Conservation (phyloP, 2,888 invertebrate genomes). For the Congeria kusceri region DNA sequence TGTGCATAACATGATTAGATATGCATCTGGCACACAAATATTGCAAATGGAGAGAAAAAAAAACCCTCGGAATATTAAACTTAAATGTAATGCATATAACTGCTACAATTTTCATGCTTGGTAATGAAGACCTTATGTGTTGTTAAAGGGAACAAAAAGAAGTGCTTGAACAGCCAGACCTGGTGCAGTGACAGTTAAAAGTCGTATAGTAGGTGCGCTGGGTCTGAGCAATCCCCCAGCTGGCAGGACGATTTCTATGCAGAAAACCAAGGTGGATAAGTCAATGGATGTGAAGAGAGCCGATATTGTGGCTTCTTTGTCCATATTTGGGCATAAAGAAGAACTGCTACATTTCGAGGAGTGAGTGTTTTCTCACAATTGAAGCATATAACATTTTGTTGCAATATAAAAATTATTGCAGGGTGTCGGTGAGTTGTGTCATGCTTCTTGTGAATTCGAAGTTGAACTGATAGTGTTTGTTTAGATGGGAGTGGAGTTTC, state of each 20-base stretch:
- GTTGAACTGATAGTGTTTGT: no score
- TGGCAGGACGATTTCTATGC: slow-evolving; percentile 79
- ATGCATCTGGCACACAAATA: no score
- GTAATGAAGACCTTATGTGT: neutral
- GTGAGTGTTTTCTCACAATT: slow-evolving; percentile 51
- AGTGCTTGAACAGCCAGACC: slow-evolving; percentile 46
- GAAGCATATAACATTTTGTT: neutral
- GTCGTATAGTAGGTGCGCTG: slow-evolving; percentile 77
- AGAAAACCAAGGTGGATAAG: slow-evolving; percentile 70
- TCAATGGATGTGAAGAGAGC: slow-evolving; percentile 53
- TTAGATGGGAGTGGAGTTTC: no score
- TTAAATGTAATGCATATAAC: no score
- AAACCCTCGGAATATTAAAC: no score
- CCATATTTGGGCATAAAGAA: slow-evolving; percentile 86
- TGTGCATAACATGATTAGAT: no score
- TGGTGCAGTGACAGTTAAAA: slow-evolving; percentile 64
- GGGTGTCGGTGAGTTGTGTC: no score
- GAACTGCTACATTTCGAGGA: slow-evolving; percentile 87
- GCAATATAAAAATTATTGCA: no score
- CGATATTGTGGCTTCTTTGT: slow-evolving; percentile 70
- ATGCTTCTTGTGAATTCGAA: no score
- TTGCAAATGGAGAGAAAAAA: no score
- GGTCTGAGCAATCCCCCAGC: slow-evolving; percentile 77
- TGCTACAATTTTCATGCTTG: no score
- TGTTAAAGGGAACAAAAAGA: slow-evolving; percentile 6